Base-by-base conservation (phyloP, 2,113 vertebrate genomes). In the Varanus komodoensis region DNA sequence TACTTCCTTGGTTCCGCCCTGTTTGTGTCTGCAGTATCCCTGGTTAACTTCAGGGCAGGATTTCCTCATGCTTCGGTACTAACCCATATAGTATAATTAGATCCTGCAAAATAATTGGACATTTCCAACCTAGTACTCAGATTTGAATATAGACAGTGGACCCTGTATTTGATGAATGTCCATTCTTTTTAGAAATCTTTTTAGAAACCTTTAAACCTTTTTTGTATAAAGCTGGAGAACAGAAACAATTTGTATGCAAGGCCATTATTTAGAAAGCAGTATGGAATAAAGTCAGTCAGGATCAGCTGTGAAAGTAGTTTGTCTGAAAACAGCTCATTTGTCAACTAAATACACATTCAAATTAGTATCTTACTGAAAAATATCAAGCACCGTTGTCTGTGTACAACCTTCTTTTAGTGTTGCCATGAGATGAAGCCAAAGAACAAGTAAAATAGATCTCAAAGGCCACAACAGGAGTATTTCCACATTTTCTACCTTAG, bases 201-300 rank as follows among this genome's bases (percentile, higher is more conserved):
- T 15, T 1, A 87, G 87, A 25, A 74, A 67, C 69, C 77, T 67
- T 29, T 91, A 91, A 88, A 94, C 90, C 91, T 50, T 23, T 94
- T 82, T 86, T 95, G 89, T 86, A 90, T 91, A 83, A 92, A 94
- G 92, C 88, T 91, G 90, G 88, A 92, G 92, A 94, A 69, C 92
- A 94, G 87, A 89, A 96, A 94, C 75, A 79, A 74, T 75, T 91
- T 80, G 91, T 96, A 94, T 95, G 69, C 91, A 89, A 91, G 94
- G 89, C 94, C 92, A 92, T 91, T 92, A 38, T 15, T 92, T 48
- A 93, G 94, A 78, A 96, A 84, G 79, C 73, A 68, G 89, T 91
- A 92, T 87, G 90, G 90, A 94, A 94, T 82, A 73, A 87, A 94
- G 79, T 85, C 93, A 96, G 94, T 94, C 61, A 87, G 38, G 80